These are phyloP conservation scores for Larimichthys crocea DNA, from an alignment of 2,113 vertebrate species.

Conservation along the genomic window DNA sequence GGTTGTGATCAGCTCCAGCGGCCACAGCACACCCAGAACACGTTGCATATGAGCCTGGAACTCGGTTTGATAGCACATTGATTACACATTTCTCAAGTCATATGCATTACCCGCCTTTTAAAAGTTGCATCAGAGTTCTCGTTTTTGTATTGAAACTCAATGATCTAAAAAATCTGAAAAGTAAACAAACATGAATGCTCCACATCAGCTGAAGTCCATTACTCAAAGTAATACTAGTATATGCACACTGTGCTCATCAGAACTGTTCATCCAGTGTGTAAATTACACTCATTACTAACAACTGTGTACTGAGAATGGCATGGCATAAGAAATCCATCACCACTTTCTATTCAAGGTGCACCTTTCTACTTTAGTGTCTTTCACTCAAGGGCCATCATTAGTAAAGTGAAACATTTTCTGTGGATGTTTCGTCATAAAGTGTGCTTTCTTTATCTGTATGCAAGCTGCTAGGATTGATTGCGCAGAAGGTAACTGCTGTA, in stretches of 20 bases:
- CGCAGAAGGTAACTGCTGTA: slow-evolving; percentile 18
- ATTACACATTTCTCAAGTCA: no score
- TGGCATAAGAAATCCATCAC: neutral
- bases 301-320: neutral
- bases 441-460: slow-evolving; percentile 15
- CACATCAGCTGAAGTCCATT: neutral
- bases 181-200: neutral
- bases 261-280: slow-evolving; percentile 10
- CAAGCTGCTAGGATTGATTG: neutral
- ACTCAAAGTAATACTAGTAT: neutral
- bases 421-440: slow-evolving; percentile 35
- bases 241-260: neutral
- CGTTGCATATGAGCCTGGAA: neutral
- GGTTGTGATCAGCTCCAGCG: no score
- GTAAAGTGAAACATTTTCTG: slow-evolving; percentile 15
- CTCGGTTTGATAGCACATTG: neutral
- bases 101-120: no score
- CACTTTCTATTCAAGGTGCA: neutral
- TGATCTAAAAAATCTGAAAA: neutral
- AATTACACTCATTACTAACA: slow-evolving; percentile 29
- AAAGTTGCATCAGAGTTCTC: neutral
- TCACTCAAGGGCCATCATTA: slow-evolving; percentile 23
- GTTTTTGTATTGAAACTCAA: no score
- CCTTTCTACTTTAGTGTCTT: neutral
- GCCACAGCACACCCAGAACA: no score